Percentiles rank a stretch among this genome's conserved stretches.
These are phyloP conservation scores for Cichlasoma orientale DNA, from an alignment of 2,797 vertebrate genomes.

Conservation along the genomic window DNA sequence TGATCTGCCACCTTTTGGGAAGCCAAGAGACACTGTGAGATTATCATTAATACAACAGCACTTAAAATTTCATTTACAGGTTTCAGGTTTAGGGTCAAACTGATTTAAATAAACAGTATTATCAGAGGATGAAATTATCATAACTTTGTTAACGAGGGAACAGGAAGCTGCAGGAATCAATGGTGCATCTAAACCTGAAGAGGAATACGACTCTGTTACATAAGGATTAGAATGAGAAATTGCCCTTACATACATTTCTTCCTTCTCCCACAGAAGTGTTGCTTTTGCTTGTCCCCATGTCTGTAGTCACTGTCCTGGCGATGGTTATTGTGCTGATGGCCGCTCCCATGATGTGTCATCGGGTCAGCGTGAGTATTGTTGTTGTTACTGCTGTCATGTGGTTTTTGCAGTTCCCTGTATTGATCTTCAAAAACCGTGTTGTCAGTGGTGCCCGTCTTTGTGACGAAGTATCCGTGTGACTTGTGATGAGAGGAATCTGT, in stretches of 20 bases:
- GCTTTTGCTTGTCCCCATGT: constrained; percentile 73
- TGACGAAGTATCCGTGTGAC: constrained; percentile 1
- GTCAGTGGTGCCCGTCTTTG: constrained; percentile 1
- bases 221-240: constrained; percentile 62
- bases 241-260: constrained; percentile 96
- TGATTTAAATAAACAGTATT: not conserved
- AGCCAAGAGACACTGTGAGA: not conserved
- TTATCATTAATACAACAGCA: not conserved
- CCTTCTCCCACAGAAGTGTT: constrained; percentile 91
- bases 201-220: not conserved
- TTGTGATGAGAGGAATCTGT: constrained; percentile 9
- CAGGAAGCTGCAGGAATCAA: not conserved
- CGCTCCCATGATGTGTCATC: not conserved
- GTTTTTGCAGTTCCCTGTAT: constrained; percentile 3
- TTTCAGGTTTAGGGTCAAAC: not conserved
- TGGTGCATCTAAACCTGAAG: not conserved
- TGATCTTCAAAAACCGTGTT: not conserved
- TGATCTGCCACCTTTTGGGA: not conserved
- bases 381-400: constrained; percentile 3
- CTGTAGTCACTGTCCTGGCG: constrained; percentile 49
- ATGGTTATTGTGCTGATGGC: constrained; percentile 10
- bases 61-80: not conserved
- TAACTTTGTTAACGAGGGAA: not conserved
- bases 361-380: not conserved
- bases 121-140: not conserved